These are phyloP conservation scores for Mormyrops attenuatus DNA, from an alignment of 2,797 vertebrate genomes.

Conservation along the genomic window DNA sequence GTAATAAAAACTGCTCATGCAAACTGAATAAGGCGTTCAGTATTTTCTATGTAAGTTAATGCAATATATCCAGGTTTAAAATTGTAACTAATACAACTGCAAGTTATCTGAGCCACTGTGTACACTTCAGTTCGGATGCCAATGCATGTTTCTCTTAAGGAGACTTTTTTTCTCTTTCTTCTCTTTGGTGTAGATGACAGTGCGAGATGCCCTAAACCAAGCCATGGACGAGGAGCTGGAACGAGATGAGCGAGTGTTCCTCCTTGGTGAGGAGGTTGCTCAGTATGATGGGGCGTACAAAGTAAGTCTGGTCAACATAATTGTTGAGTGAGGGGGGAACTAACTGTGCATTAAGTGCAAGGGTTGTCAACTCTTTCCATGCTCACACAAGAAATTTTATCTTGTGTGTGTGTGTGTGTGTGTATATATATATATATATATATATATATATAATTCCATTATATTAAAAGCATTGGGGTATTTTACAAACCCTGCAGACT, in stretches of 20 bases:
- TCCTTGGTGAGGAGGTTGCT: slow-evolving; percentile 93
- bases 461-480: background rate
- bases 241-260: slow-evolving; percentile 84
- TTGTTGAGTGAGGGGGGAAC: background rate
- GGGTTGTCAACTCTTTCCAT: background rate
- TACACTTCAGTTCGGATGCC: background rate
- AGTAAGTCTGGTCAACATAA: slow-evolving; percentile 51
- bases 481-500: background rate
- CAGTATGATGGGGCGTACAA: slow-evolving; percentile 98
- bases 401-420: no score
- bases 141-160: background rate
- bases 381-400: background rate
- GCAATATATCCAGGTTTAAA: background rate
- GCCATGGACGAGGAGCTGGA: slow-evolving; percentile 96
- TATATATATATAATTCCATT: background rate
- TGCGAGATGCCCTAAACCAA: slow-evolving; percentile 95
- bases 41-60: background rate
- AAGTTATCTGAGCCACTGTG: background rate
- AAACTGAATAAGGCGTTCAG: background rate
- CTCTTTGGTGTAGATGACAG: slow-evolving; percentile 69
- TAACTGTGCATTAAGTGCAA: background rate
- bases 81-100: background rate
- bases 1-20: background rate
- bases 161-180: background rate
- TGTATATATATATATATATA: background rate